These are phyloP conservation scores for Pachliopta kotzebuea DNA, from an alignment of 2,888 invertebrate species.

Conservation along the genomic window DNA sequence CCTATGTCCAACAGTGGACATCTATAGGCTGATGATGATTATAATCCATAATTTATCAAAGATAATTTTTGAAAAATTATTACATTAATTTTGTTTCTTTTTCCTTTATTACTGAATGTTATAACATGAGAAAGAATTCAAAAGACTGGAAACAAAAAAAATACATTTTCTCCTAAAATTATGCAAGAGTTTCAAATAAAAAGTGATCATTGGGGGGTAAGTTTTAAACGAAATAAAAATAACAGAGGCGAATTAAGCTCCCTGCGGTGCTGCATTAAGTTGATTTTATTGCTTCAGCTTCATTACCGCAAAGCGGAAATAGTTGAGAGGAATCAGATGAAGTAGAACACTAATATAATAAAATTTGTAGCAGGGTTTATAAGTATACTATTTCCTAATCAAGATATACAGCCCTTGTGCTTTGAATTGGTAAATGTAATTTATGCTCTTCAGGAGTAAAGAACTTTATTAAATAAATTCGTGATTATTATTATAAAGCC, in stretches of 20 bases:
- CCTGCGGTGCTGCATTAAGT: slow-evolving; percentile 8
- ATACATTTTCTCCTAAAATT: too few species aligned
- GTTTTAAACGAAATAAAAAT: slow-evolving; percentile 20
- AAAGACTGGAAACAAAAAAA: too few species aligned
- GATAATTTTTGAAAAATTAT: too few species aligned
- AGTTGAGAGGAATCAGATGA: slow-evolving; percentile 13
- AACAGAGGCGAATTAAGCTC: slow-evolving; percentile 18
- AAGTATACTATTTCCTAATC: background rate
- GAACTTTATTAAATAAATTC: too few species aligned
- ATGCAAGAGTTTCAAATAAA: too few species aligned
- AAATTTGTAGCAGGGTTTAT: background rate
- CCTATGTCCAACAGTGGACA: too few species aligned
- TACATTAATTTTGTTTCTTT: too few species aligned
- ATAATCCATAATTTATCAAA: too few species aligned
- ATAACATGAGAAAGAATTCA: too few species aligned
- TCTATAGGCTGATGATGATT: too few species aligned
- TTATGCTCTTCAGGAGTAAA: background rate
- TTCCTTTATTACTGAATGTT: too few species aligned
- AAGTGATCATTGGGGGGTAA: background rate
- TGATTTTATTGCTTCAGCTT: slow-evolving; percentile 23
- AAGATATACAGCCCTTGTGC: background rate
- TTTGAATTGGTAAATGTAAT: background rate
- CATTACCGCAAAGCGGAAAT: slow-evolving; percentile 18
- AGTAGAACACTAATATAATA: slow-evolving; percentile 5
- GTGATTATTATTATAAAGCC: background rate